phyloP scores from a whole-genome alignment of 2,113 vertebrate genomes.

The Orycteropus afer region DNA sequence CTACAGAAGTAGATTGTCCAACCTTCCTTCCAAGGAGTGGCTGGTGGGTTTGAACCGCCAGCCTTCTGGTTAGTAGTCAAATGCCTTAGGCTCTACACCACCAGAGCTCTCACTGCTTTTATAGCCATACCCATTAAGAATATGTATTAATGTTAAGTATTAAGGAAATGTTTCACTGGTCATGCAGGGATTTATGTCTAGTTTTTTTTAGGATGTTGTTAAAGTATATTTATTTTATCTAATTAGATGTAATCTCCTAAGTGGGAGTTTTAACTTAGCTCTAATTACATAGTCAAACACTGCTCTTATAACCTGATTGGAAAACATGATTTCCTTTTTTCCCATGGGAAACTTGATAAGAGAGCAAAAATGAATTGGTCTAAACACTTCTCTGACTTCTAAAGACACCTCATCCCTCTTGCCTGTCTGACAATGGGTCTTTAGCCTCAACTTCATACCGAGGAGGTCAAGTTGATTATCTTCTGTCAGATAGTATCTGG shows the following conservation, averaged over 20 bases:
- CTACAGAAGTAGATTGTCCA: too few relatives aligned
- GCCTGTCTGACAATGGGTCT: not conserved
- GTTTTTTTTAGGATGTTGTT: constrained; percentile 26
- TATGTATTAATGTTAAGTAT: not conserved
- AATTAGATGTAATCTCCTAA: constrained; percentile 51
- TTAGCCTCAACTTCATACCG: not conserved
- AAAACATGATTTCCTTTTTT: not conserved
- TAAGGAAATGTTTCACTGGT: not conserved
- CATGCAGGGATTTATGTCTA: not conserved
- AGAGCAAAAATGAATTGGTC: not conserved
- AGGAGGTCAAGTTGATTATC: not conserved
- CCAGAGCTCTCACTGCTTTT: constrained; percentile 5
- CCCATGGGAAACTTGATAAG: constrained; percentile 44
- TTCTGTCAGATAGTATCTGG: not conserved
- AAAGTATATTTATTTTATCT: constrained; percentile 4
- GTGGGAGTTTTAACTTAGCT: not conserved
- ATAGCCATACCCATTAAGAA: not conserved
- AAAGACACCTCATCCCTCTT: not conserved
- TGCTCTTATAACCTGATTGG: constrained; percentile 27
- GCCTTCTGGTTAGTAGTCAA: too few relatives aligned
- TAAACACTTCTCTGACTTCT: not conserved
- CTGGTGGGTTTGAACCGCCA: too few relatives aligned
- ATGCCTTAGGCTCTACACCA: too few relatives aligned
- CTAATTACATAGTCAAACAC: constrained; percentile 51
- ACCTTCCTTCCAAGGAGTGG: too few relatives aligned